These are phyloP conservation scores for Crambe crambe DNA, from an alignment of 37 sponge, comb jelly and placozoan genomes.

Conservation along the genomic window DNA sequence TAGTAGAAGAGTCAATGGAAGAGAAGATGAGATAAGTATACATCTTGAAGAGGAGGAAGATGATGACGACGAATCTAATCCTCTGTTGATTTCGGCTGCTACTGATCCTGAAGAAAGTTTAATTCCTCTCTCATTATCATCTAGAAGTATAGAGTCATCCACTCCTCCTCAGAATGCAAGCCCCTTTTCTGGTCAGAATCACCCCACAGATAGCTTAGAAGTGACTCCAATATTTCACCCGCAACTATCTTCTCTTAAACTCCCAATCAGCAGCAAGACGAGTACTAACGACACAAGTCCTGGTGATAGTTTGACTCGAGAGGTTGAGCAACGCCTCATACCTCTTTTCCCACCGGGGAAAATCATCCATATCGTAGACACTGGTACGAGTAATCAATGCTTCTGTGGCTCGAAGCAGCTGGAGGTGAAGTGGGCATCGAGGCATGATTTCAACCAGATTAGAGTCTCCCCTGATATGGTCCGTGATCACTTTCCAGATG, in stretches of 20 bases:
- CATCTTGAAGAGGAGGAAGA: background rate
- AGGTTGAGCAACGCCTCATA: slow-evolving; percentile 15
- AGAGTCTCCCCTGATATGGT: slow-evolving; percentile 76
- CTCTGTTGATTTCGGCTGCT: background rate
- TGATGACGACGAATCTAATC: background rate
- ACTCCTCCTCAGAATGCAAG: background rate
- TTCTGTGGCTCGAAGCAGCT: slow-evolving; percentile 43
- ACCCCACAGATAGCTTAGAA: too few relatives aligned
- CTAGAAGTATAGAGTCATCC: background rate
- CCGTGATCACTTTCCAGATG: slow-evolving; percentile 77
- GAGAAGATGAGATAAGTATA: slow-evolving; percentile 9
- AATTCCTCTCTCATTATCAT: background rate
- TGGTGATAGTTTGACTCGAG: background rate
- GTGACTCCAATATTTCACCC: slow-evolving; percentile 14
- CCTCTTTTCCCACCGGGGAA: slow-evolving; percentile 75
- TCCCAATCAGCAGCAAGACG: background rate
- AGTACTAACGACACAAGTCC: background rate
- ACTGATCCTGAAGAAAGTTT: background rate
- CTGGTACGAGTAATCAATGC: slow-evolving; percentile 1
- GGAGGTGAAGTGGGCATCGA: slow-evolving; percentile 57
- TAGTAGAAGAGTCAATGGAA: background rate
- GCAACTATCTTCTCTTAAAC: slow-evolving; percentile 7
- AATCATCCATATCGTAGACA: slow-evolving; percentile 72
- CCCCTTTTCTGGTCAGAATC: too few relatives aligned
- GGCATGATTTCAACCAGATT: slow-evolving; percentile 54